These are phyloP conservation scores for Thalassophryne amazonica DNA, from an alignment of 2,797 vertebrate species.

Conservation along the genomic window DNA sequence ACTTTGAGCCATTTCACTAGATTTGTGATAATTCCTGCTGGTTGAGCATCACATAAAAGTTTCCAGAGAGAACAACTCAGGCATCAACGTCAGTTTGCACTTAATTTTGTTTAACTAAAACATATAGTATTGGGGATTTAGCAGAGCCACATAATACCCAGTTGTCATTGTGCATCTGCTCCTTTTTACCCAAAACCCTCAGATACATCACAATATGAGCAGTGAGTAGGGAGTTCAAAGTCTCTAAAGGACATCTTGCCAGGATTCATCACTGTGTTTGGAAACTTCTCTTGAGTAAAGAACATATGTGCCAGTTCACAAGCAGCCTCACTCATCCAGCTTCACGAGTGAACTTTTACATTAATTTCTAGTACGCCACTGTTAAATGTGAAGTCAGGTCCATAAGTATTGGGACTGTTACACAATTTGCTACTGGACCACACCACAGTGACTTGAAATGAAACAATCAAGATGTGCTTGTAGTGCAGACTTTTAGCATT, in stretches of 20 bases:
- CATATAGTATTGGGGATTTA: not conserved
- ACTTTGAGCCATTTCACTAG: not conserved
- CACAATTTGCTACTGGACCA: too few species aligned
- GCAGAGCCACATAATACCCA: not conserved
- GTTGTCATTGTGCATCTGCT: conserved; percentile 20
- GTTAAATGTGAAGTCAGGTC: too few species aligned
- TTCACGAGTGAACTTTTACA: too few species aligned
- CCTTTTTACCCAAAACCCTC: conserved; percentile 18
- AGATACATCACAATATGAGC: conserved; percentile 11
- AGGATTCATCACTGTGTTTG: not conserved
- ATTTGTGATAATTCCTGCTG: not conserved
- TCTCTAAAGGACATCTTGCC: conserved; percentile 1
- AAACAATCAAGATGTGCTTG: too few species aligned
- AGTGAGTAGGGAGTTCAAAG: conserved; percentile 16
- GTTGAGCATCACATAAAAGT: not conserved
- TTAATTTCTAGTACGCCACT: too few species aligned
- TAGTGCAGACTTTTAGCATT: too few species aligned
- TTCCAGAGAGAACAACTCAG: not conserved
- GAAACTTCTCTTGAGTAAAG: not conserved
- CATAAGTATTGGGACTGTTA: too few species aligned
- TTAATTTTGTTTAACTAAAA: too few species aligned
- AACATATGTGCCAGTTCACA: not conserved
- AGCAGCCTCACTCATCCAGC: too few species aligned
- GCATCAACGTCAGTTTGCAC: too few species aligned
- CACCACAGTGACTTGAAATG: too few species aligned